Evolutionary conservation across 2,888 invertebrate genomes (phyloP), one percentile per base, ranked within the genome.

Genomic region (Machimus atricapillus): DNA sequence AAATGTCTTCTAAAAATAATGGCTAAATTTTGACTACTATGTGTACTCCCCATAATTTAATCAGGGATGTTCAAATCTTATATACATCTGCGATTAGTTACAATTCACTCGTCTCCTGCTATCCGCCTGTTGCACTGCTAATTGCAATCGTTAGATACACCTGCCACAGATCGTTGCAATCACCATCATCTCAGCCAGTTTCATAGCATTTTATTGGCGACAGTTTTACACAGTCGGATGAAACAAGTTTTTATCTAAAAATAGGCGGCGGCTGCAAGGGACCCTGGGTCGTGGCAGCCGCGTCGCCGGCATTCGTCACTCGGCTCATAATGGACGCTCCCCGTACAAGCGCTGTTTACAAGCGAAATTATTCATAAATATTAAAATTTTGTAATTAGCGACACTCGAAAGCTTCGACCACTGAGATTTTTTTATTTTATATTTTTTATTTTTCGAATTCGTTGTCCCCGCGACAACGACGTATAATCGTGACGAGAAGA

Each of bases 321-420:
- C 52, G 34, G 31, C 14, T 74, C 16, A 85, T 73, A 85, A 85
- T 85, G 46, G 85, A 43, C 40, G 37, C 14, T 73, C 43, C 85
- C 43, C 46, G 43, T 46, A 74, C 58, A 23, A 14, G 16, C 66
- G 83, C 34, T 83, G 83, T 83, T 73, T 83, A 66, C 83, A 73
- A 66, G 85, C 19, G 43, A 85, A 85, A 85, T 85, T 85, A 85
- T 85, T 85, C 74, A 85, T 85, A 74, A 85, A 85, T 85, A 85
- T 85, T 85, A 85, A 85, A 85, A 74, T 43, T 74, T 74, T 79
- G 27, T 74, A 43, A 74, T 85, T 85, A 74, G 43, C 19, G 9
- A 16, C 74, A 85, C 43, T 85, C 46, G 73, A 82, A 82, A 82
- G 23, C 34, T 34, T 16, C 37, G 58, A n/a, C 37, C 34, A 56